Percentiles rank a stretch among this genome's conserved stretches.
Conservation (phyloP, 1,140 invertebrate genomes). For the Dinoponera quadriceps region DNA sequence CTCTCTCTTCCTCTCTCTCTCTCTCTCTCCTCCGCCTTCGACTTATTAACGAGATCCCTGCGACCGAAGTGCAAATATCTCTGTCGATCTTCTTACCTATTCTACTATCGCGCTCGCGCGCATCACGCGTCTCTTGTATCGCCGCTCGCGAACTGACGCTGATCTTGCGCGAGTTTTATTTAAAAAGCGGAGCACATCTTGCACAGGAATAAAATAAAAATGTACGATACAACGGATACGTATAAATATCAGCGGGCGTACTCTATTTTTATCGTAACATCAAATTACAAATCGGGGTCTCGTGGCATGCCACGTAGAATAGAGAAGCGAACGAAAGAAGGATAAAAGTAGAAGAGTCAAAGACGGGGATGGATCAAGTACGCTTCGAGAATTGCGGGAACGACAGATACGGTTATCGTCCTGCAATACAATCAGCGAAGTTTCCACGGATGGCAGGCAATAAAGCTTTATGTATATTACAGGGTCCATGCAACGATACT, state of each 20-base stretch:
- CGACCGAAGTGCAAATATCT: not conserved
- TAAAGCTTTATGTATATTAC: constrained; percentile 78
- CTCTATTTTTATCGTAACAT: constrained; percentile 51
- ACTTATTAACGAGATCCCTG: constrained; percentile 21
- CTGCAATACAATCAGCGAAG: constrained; percentile 75
- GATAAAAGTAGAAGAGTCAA: constrained; percentile 51
- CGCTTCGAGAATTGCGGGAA: constrained; percentile 64
- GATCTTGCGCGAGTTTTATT: not conserved
- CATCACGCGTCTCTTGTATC: no score
- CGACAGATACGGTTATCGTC: constrained; percentile 69
- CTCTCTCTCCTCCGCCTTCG: not conserved
- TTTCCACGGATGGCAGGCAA: constrained; percentile 70
- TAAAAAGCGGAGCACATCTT: not conserved
- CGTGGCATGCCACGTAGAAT: constrained; percentile 38
- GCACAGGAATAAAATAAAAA: constrained; percentile 22
- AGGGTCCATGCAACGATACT: constrained; percentile 66
- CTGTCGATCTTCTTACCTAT: constrained; percentile 12
- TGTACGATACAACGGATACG: not conserved
- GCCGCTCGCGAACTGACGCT: not conserved
- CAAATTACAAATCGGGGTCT: constrained; percentile 59
- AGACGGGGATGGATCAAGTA: constrained; percentile 63
- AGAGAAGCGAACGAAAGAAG: constrained; percentile 36
- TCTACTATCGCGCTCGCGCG: not conserved
- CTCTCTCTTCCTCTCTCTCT: not conserved
- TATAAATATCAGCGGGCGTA: constrained; percentile 35